phyloP scores from a whole-genome alignment of 2,888 invertebrate species.

The Cataglyphis rosenhaueri region DNA sequence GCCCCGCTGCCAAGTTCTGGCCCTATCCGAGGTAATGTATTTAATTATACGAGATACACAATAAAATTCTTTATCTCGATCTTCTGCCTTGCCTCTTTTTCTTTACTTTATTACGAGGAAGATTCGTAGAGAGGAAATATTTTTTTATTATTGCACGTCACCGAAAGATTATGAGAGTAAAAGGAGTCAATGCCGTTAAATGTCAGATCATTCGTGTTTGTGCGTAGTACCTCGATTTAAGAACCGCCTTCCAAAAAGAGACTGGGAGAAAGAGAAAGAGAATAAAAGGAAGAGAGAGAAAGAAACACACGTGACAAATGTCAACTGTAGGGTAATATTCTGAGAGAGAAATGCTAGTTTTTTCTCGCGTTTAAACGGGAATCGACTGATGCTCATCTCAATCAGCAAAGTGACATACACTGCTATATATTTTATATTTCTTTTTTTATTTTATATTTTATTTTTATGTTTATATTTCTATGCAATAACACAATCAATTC shows the following conservation, averaged over 20 bases:
- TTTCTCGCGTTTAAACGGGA: neutral
- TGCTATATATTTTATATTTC: neutral
- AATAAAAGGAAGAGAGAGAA: constrained; percentile 21
- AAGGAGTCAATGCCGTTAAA: constrained; percentile 58
- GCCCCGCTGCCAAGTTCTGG: constrained; percentile 95
- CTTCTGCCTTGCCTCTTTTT: neutral
- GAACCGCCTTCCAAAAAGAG: constrained; percentile 57
- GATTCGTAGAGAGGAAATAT: constrained; percentile 47
- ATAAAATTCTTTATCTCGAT: constrained; percentile 34
- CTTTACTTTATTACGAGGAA: constrained; percentile 30
- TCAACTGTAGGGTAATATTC: neutral
- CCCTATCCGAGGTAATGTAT: constrained; percentile 91
- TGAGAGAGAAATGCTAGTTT: neutral
- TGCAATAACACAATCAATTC: neutral
- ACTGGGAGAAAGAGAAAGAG: constrained; percentile 22
- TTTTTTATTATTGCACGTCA: neutral
- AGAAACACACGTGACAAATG: constrained; percentile 1
- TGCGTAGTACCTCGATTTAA: constrained; percentile 58
- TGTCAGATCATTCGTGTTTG: constrained; percentile 46
- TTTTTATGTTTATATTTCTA: neutral
- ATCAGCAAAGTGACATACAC: neutral
- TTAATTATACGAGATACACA: neutral
- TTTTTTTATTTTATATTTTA: neutral
- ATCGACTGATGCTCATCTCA: neutral
- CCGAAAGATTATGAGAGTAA: constrained; percentile 26